Evolutionary conservation across 2,797 vertebrate species (phyloP), one percentile per base, ranked within the genome.

Genomic region (Sebastes vulpes): DNA sequence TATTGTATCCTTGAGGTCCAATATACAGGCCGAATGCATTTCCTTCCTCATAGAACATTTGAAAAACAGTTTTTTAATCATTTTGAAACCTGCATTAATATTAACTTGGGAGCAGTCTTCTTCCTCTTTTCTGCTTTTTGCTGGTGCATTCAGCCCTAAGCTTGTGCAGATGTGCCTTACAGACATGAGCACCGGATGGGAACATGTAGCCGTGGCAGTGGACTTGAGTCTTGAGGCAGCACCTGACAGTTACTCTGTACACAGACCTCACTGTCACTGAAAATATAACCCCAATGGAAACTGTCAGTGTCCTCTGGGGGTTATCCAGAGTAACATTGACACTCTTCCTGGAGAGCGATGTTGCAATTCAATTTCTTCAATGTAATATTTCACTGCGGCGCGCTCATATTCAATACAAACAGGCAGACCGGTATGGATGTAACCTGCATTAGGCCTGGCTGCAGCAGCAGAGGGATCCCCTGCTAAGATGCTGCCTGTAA

Each of bases 401-500:
- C 63, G 4, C 26, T 64, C 61, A 25, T 63, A 48, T 32, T 77
- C 25, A 10, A 3, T 21, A 42, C 10, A 71, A 54, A 64, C 28
- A 64, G 25, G 46, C 65, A 1, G 28, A 14, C 28, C 16, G 25
- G 32, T 65, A 54, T 38, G 52, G 59, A 74, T 59, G 81, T 61
- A 61, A 71, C 70, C 63, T 23, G 64, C 42, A 56, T 38, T 60
- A 46, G 72, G 61, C 25, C 58, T 11, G 26, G 28, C 77, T 59
- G 57, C 57, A 74, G 31, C 77, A 72, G 69, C 63, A 20, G 65
- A 75, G 86, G 82, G 85, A 87, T 83, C 75, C 79, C 88, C 77
- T 53, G 80, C 84, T 83, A 80, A 68, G 26, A 86, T 72, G 87
- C 81, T 82, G 72, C 26, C 60, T 84, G 81, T 89, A 91, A 94